Evolutionary conservation across 2,797 vertebrate species (phyloP), one percentile per base, ranked within the genome.

Genomic region (Mormyrops attenuatus): DNA sequence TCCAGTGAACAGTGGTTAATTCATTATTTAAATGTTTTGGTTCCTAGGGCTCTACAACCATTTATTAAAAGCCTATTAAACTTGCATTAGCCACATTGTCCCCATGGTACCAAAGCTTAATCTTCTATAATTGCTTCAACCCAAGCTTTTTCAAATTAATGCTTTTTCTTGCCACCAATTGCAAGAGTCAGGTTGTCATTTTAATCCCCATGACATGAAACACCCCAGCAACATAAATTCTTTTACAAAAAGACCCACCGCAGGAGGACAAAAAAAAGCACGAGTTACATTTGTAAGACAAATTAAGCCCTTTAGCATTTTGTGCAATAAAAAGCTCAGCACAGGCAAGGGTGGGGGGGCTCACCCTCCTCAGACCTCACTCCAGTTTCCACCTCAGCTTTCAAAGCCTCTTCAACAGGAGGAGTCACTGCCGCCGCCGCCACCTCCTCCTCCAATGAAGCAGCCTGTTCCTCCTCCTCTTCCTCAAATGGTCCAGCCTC

Each of bases 381-480:
- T 34, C 53, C 85, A 2, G 20, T 13, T 20, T 85, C 88, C 13
- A 84, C 57, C n/a, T 80, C 87, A 89, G 84, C 57, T 47, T 89
- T 85, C 55, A 88, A 86, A 60, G 88, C 17, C 1, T 90, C 50
- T 66, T 84, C 84, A 5, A 20, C 13, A 6, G 49, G n/a, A 53
- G 47, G 0, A 1, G 13, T 30, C 26, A 30, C 26, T 30, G 26
- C 0, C 1, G 20, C 49, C 15, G 6, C 30, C 4, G 63, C 87
- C 8, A 90, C 91, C 49, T 47, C 9, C 22, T 0, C 50, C 85
- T 86, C 85, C 3, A 38, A 34, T 13, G 49, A n/a, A 2, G 55
- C 60, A 44, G 86, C 91, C 11, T 89, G 89, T 30, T 34, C 90
- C 41, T 34, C 85, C 26, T 82, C 77, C 20, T 57, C 88, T 47